Percentiles rank a stretch among this genome's conserved stretches.
Conservation (phyloP, 2,113 vertebrate genomes). For the Romanogobio albipinnatus region DNA sequence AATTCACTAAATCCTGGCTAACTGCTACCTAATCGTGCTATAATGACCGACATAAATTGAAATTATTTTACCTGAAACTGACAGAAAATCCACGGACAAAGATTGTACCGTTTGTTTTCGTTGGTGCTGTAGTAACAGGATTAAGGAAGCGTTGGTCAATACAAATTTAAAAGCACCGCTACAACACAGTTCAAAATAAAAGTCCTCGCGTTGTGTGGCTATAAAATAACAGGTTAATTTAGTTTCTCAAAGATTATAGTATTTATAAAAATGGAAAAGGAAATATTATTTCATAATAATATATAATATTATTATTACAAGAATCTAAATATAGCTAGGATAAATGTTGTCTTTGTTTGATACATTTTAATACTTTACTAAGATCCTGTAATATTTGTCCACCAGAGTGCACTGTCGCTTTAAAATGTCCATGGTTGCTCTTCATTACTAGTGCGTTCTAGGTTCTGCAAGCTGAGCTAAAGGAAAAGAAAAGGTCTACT, state of each 20-base stretch:
- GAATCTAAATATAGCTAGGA: not conserved
- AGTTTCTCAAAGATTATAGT: not conserved
- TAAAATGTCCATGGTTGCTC: not conserved
- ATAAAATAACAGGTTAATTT: not conserved
- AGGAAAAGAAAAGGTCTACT: not conserved
- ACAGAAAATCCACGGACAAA: not conserved
- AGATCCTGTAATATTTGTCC: not conserved
- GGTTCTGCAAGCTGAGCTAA: not conserved
- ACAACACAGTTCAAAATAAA: slow-evolving; percentile 40
- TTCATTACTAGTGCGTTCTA: too few species aligned
- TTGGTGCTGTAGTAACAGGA: not conserved
- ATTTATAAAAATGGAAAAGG: too few species aligned
- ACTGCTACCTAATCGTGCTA: not conserved
- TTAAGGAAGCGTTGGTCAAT: not conserved
- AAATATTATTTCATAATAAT: too few species aligned
- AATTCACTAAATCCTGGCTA: not conserved
- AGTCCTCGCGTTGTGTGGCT: not conserved
- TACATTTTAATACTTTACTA: not conserved
- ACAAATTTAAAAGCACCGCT: slow-evolving; percentile 46
- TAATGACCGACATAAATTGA: not conserved
- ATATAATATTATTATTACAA: too few species aligned
- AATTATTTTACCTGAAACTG: not conserved
- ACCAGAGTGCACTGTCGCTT: slow-evolving; percentile 17
- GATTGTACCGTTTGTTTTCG: not conserved
- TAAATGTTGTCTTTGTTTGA: not conserved